Conservation (phyloP, 2,888 invertebrate genomes). For the Stenchaetothrips biformis region DNA sequence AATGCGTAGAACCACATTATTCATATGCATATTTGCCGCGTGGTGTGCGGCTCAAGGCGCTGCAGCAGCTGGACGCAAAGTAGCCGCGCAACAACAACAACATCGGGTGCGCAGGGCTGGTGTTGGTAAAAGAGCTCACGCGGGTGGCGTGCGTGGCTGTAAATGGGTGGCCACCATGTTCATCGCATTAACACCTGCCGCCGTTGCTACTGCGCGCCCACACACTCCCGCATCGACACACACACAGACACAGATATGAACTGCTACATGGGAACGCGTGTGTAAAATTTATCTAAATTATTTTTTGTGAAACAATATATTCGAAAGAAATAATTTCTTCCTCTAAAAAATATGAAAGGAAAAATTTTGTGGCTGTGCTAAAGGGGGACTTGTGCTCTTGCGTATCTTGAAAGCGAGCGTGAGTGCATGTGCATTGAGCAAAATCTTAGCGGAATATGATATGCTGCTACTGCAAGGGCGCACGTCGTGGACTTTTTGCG, state of each 20-base stretch:
- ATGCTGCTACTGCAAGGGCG: no score
- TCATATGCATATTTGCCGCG: not conserved
- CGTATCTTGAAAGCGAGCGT: no score
- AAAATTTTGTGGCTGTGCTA: no score
- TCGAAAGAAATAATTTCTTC: no score
- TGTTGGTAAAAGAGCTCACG: not conserved
- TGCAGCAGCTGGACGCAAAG: not conserved
- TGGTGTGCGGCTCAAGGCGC: not conserved
- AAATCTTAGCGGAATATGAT: no score
- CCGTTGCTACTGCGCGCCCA: not conserved
- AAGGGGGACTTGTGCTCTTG: no score
- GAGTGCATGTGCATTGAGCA: no score
- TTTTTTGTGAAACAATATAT: no score
- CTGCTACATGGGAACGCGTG: no score
- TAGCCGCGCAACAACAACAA: slow-evolving; percentile 5
- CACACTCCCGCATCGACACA: not conserved
- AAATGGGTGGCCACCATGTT: slow-evolving; percentile 3
- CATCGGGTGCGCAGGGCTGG: not conserved
- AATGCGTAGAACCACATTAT: not conserved
- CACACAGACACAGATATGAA: not conserved
- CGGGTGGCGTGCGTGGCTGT: not conserved
- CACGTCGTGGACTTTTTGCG: no score
- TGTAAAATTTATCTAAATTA: no score
- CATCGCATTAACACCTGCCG: slow-evolving; percentile 3
- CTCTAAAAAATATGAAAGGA: no score